Evolutionary conservation across 2,113 vertebrate genomes (phyloP).

Genomic region (Orientallactaga bullata): DNA sequence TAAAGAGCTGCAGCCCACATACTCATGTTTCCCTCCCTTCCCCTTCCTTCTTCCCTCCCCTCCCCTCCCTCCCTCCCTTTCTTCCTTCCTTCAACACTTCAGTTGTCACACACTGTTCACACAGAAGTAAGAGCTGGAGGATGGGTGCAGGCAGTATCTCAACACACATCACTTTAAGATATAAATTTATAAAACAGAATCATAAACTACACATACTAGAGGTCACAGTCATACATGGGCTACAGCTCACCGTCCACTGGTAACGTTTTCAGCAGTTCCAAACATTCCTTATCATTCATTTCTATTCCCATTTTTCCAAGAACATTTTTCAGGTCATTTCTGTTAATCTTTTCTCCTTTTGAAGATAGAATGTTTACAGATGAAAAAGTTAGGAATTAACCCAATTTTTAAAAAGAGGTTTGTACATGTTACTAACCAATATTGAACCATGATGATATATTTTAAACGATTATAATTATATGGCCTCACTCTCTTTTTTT

Average conservation of each 20-base stretch:
- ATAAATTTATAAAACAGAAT: not conserved
- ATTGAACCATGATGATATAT: not conserved
- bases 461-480: not conserved
- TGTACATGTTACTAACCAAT: not conserved
- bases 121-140: not conserved
- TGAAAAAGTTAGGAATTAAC: constrained; percentile 40
- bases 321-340: constrained; percentile 56
- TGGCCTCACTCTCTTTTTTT: not conserved
- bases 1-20: not conserved
- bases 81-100: too few relatives aligned
- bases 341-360: constrained; percentile 68
- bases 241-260: constrained; percentile 67
- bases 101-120: not conserved
- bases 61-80: too few relatives aligned
- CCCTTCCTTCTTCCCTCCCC: too few relatives aligned
- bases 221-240: not conserved
- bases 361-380: not conserved
- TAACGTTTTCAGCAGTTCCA: constrained; percentile 41
- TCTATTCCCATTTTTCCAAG: constrained; percentile 65
- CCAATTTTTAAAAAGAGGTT: not conserved
- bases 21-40: not conserved
- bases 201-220: not conserved
- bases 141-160: not conserved
- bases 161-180: constrained; percentile 2
- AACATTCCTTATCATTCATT: constrained; percentile 61